Percentiles rank a stretch among this genome's conserved stretches.
Evolutionary conservation across 2,888 invertebrate species (phyloP).

Genomic region (Acrobasis consociella): DNA sequence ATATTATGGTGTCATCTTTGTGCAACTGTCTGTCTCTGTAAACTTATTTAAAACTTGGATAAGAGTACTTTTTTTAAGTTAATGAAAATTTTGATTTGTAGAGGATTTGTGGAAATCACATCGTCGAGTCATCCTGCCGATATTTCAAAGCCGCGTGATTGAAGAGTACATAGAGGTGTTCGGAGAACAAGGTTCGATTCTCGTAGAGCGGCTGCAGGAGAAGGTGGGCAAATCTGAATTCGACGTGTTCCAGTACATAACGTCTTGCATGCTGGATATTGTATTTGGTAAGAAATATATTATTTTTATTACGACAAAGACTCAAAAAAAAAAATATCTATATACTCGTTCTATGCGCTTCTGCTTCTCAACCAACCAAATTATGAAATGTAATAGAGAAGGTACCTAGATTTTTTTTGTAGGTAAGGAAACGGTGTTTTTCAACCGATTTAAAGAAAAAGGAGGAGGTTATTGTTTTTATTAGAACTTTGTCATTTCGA

Average conservation of each 20-base stretch:
- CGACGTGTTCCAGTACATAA: conserved; percentile 79
- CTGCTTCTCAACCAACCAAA: no score
- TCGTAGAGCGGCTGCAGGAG: conserved; percentile 69
- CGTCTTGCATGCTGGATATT: conserved; percentile 83
- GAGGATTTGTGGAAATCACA: conserved; percentile 83
- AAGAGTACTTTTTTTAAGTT: background rate
- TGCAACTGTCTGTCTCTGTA: no score
- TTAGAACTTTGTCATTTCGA: no score
- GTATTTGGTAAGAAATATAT: conserved; percentile 78
- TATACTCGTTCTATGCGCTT: no score
- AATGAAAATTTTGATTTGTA: conserved; percentile 38
- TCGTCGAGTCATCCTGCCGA: conserved; percentile 82
- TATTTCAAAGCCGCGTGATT: conserved; percentile 85
- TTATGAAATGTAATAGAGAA: no score
- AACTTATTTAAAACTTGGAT: no score
- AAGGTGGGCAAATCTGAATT: conserved; percentile 58
- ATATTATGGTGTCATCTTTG: no score
- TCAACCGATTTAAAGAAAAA: no score
- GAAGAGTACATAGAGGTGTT: conserved; percentile 84
- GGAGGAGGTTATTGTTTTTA: no score
- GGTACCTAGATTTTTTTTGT: no score
- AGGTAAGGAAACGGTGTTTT: no score
- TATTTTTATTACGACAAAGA: background rate
- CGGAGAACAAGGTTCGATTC: conserved; percentile 77
- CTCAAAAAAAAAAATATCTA: background rate